Percentiles rank a stretch among this genome's conserved stretches.
Conservation (phyloP, 2,888 invertebrate genomes). For the Eulithis testata region DNA sequence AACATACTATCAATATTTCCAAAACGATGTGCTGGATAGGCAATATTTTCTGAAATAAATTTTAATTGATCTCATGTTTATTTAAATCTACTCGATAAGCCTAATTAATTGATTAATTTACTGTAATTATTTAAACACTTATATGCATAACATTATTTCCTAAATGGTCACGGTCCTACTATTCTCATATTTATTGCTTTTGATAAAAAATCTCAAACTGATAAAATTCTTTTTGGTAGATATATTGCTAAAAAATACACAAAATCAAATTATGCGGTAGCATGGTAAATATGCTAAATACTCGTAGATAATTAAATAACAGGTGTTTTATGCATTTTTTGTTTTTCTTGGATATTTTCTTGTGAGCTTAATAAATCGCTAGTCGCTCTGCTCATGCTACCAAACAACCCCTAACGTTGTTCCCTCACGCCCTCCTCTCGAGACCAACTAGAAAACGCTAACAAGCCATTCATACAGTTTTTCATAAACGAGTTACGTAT, state of each 20-base stretch:
- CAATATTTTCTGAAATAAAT: constrained; percentile 9
- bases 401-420: constrained; percentile 52
- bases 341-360: too few relatives aligned
- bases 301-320: too few relatives aligned
- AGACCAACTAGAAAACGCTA: constrained; percentile 71
- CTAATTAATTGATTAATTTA: constrained; percentile 14
- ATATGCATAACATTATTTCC: constrained; percentile 7
- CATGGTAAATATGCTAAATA: too few relatives aligned
- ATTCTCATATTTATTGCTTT: constrained; percentile 3
- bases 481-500: constrained; percentile 68
- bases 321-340: too few relatives aligned
- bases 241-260: background rate
- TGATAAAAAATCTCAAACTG: constrained; percentile 9
- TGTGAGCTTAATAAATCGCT: constrained; percentile 2
- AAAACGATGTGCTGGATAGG: constrained; percentile 7
- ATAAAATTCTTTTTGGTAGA: background rate
- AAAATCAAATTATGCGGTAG: too few relatives aligned
- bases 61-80: constrained; percentile 22
- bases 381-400: constrained; percentile 43
- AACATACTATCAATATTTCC: background rate
- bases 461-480: constrained; percentile 76
- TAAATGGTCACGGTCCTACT: constrained; percentile 4
- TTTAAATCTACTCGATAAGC: constrained; percentile 16
- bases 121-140: background rate
- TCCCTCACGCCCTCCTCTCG: constrained; percentile 62